phyloP scores from a whole-genome alignment of 2,113 vertebrate species.

The Salvator merianae region DNA sequence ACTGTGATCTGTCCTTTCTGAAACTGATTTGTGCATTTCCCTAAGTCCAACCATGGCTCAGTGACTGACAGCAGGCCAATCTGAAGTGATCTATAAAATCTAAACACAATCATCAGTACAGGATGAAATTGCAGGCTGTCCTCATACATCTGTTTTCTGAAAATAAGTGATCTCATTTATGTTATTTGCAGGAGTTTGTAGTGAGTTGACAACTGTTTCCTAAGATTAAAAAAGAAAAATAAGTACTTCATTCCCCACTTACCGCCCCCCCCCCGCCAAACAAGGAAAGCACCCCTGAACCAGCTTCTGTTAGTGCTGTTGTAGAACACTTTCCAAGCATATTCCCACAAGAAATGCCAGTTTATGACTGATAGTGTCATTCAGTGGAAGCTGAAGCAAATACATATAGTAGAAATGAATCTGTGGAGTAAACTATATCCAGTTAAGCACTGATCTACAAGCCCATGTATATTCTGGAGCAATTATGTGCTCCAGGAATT shows the following conservation, averaged over 20 bases:
- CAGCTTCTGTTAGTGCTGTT: neutral
- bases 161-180: constrained; percentile 8
- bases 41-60: constrained; percentile 16
- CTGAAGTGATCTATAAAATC: neutral
- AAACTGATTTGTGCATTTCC: neutral
- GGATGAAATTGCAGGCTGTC: neutral
- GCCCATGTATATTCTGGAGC: no score
- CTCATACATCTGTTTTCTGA: constrained; percentile 1
- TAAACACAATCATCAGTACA: neutral
- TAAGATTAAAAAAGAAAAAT: no score
- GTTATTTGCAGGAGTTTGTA: constrained; percentile 4
- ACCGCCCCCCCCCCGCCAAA: no score
- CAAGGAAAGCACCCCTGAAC: no score
- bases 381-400: neutral
- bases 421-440: neutral
- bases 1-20: neutral
- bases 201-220: neutral
- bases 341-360: neutral
- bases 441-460: neutral
- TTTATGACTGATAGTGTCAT: neutral
- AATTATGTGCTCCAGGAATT: no score
- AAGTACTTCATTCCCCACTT: no score
- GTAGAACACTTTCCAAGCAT: neutral
- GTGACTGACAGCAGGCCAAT: constrained; percentile 10
- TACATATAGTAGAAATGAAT: neutral